phyloP scores from a whole-genome alignment of 1,140 invertebrate species.

The Bombus ignitus region DNA sequence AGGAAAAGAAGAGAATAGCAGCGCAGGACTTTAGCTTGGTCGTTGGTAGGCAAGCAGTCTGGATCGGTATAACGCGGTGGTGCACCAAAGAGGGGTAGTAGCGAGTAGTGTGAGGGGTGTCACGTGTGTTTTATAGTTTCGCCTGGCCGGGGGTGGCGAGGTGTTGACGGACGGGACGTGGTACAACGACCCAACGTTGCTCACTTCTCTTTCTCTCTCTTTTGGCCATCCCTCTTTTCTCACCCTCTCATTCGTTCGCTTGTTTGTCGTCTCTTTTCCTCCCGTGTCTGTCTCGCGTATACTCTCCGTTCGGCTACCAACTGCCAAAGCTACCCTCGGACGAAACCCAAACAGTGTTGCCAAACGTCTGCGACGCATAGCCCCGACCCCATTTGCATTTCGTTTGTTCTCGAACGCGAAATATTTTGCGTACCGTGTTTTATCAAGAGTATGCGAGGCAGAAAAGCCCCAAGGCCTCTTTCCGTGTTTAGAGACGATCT shows the following conservation, averaged over 20 bases:
- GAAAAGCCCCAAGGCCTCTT: constrained; percentile 31
- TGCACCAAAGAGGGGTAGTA: constrained; percentile 60
- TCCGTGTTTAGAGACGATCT: constrained; percentile 20
- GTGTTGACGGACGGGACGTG: constrained; percentile 80
- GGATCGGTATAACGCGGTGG: constrained; percentile 65
- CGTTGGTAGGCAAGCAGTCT: constrained; percentile 60
- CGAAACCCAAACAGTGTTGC: constrained; percentile 80
- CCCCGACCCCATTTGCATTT: constrained; percentile 79
- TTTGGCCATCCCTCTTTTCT: constrained; percentile 45
- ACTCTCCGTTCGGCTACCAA: constrained; percentile 69
- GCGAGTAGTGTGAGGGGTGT: constrained; percentile 71
- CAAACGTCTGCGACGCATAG: constrained; percentile 79
- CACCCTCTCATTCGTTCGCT: constrained; percentile 63
- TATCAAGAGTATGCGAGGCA: constrained; percentile 45
- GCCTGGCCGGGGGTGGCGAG: constrained; percentile 73
- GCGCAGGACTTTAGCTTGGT: constrained; percentile 33
- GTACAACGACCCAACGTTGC: constrained; percentile 77
- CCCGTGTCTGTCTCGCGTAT: constrained; percentile 66
- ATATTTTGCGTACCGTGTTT: constrained; percentile 70
- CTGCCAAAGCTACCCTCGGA: constrained; percentile 73
- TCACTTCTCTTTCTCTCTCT: constrained; percentile 58
- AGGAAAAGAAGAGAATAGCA: constrained; percentile 31
- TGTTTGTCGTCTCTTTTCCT: constrained; percentile 16
- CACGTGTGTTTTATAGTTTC: constrained; percentile 81
- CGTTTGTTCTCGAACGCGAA: constrained; percentile 69